Evolutionary conservation across 2,888 invertebrate genomes (phyloP).

Genomic region (Sminthurinus aureus): DNA sequence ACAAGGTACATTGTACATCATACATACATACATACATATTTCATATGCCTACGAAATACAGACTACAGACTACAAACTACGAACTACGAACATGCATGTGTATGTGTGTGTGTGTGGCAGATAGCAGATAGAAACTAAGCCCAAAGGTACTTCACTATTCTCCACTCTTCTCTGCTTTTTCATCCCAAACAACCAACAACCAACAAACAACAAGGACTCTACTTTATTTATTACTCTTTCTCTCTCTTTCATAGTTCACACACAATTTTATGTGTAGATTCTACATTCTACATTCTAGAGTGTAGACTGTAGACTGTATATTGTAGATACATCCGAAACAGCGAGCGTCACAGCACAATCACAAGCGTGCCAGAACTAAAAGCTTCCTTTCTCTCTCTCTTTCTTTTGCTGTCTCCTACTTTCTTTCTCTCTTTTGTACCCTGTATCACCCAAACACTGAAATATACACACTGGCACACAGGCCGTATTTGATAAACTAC

Average conservation of each 20-base stretch:
- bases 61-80: no score
- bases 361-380: constrained; percentile 18
- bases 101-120: not conserved
- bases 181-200: not conserved
- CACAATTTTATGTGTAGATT: no score
- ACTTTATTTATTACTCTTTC: not conserved
- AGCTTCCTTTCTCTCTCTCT: not conserved
- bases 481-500: no score
- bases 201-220: not conserved
- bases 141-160: constrained; percentile 1
- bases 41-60: no score
- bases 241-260: not conserved
- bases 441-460: not conserved
- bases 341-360: constrained; percentile 25
- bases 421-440: not conserved
- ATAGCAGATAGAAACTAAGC: not conserved
- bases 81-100: not conserved
- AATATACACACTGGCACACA: no score
- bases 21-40: no score
- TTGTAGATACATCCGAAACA: not conserved
- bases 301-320: not conserved
- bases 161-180: no score
- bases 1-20: no score
- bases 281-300: not conserved
- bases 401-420: not conserved